phyloP scores from a whole-genome alignment of 2,113 vertebrate species.

The Grallaria varia region DNA sequence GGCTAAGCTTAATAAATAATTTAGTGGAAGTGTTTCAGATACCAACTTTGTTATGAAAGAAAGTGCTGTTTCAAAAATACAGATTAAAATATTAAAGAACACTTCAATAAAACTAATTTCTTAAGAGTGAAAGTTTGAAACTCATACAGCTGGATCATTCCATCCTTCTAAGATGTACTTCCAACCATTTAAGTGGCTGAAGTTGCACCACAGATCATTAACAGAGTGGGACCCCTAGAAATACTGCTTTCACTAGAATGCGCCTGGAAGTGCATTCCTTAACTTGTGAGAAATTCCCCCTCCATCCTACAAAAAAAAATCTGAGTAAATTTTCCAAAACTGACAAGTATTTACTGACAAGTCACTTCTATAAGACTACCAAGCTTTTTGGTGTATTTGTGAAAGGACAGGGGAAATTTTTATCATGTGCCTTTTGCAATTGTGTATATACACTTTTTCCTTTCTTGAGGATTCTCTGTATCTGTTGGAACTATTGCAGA shows the following conservation, averaged over 20 bases:
- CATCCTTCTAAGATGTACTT: not conserved
- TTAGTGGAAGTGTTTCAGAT: not conserved
- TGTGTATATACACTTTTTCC: not conserved
- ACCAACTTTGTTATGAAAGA: not conserved
- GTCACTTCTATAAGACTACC: not conserved
- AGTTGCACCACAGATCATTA: not conserved
- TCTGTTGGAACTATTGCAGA: not conserved
- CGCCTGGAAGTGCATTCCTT: not conserved
- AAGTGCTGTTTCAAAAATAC: not conserved
- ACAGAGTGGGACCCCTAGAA: not conserved
- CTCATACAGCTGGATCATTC: not conserved
- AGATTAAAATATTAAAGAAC: not conserved
- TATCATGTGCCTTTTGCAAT: not conserved
- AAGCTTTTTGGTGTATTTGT: rapidly evolving
- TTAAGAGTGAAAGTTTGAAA: not conserved
- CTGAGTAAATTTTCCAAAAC: not conserved
- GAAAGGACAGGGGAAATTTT: not conserved
- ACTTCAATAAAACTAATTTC: not conserved
- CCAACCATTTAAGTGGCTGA: not conserved
- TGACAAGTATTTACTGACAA: not conserved
- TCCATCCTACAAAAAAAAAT: not conserved
- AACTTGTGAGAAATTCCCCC: not conserved
- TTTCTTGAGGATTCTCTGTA: not conserved
- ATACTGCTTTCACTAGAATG: not conserved
- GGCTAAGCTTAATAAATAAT: not conserved